These are phyloP conservation scores for Chaenodraco wilsoni DNA, from an alignment of 2,797 vertebrate species.

Conservation along the genomic window DNA sequence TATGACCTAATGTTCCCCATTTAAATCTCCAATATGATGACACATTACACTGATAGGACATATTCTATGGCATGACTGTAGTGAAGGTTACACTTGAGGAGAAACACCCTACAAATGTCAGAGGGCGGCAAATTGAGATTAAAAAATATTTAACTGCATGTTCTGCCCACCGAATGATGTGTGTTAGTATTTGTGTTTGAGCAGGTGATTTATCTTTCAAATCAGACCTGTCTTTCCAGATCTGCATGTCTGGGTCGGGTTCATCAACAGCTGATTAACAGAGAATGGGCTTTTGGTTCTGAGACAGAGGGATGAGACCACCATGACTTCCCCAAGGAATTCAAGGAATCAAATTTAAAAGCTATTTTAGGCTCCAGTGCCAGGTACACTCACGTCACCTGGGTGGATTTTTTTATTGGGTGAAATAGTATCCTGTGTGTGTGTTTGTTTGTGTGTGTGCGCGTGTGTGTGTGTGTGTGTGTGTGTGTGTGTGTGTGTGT, in stretches of 20 bases:
- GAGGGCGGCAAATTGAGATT: not conserved
- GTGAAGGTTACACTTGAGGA: not conserved
- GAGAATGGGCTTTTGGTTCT: conserved; percentile 41
- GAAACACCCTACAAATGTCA: not conserved
- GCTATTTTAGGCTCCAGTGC: conserved; percentile 71
- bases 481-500: conserved; percentile 11
- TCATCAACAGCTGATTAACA: conserved; percentile 52
- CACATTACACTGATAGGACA: not conserved
- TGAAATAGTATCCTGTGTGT: conserved; percentile 51
- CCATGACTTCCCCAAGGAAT: conserved; percentile 65
- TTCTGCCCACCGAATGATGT: not conserved
- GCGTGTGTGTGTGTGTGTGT: conserved; percentile 5
- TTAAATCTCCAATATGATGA: not conserved
- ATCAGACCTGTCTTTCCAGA: conserved; percentile 18
- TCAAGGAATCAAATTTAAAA: conserved; percentile 73
- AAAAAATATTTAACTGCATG: not conserved
- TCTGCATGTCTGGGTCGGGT: conserved; percentile 28
- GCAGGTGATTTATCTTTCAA: conserved; percentile 1
- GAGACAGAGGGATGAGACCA: conserved; percentile 67
- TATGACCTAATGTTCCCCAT: conserved; percentile 3
- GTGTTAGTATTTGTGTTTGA: conserved; percentile 10
- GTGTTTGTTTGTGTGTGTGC: conserved; percentile 2
- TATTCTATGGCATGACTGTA: not conserved
- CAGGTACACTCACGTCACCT: conserved; percentile 72
- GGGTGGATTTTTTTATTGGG: conserved; percentile 65